Evolutionary conservation across 2,888 invertebrate species (phyloP).

Genomic region (Plutella xylostella): DNA sequence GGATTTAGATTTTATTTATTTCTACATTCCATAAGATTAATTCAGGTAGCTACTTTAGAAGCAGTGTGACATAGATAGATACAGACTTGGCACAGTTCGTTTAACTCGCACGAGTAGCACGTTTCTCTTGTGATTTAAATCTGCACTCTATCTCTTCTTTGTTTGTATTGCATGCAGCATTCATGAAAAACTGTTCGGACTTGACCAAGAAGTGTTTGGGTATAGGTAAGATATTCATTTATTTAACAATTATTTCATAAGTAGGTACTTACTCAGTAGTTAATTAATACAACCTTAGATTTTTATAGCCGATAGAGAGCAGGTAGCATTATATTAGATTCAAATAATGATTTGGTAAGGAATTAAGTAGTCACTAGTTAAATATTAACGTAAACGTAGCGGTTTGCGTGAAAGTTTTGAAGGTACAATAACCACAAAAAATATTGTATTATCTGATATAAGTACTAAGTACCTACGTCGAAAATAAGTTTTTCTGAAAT

Average conservation of each 20-base stretch:
- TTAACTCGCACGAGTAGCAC: constrained; percentile 28
- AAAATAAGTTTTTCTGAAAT: too few species aligned
- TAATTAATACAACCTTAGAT: not conserved
- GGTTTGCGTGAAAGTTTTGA: not conserved
- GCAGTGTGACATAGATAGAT: not conserved
- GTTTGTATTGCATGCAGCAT: constrained; percentile 82
- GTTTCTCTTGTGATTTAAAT: constrained; percentile 29
- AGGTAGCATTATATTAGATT: too few species aligned
- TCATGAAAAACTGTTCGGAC: constrained; percentile 84
- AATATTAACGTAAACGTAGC: not conserved
- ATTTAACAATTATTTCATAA: not conserved
- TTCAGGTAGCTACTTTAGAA: not conserved
- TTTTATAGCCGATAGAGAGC: not conserved
- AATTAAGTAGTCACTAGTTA: not conserved
- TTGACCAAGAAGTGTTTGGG: constrained; percentile 81
- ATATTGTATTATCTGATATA: too few species aligned
- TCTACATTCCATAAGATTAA: too few species aligned
- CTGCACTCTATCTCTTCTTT: constrained; percentile 63
- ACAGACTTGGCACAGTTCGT: not conserved
- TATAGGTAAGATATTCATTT: constrained; percentile 67
- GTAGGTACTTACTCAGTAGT: not conserved
- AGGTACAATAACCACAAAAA: too few species aligned
- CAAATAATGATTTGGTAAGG: too few species aligned
- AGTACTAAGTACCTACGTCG: too few species aligned
- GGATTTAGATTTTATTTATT: too few species aligned